Evolutionary conservation across 2,888 invertebrate species (phyloP), one percentile per base, ranked within the genome.

Genomic region (Synanthedon myopaeformis): DNA sequence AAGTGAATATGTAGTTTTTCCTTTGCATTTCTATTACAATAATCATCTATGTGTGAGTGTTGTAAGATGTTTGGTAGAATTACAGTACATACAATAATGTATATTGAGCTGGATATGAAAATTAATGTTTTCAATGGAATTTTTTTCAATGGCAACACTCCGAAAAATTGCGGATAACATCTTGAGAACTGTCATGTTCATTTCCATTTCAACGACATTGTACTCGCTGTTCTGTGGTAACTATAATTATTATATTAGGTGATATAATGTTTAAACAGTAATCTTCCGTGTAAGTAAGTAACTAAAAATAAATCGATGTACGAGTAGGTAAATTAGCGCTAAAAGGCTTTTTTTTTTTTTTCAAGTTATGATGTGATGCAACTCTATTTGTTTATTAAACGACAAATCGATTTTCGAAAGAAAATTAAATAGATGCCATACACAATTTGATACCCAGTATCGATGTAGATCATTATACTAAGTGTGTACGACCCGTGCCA

Each of bases 341-440:
- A 45, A 13, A 41, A 41, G 8, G 45, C 45, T 45, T 45, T 35
- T 28, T 14, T 45, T 45, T 13, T 45, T 45, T 35, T 28, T 14
- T 45, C 13, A 45, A 45, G n/a, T 45, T 45, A 45, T 35, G 10
- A 35, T 35, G 35, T 35, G 35, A 35, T 35, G 35, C 45, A 45
- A 14, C 45, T 45, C 45, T 13, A 14, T 45, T 45, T 51, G 11
- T 53, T 53, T 11, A 23, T 45, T 14, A 23, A 52, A 42, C 45
- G 28, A 41, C 13, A 42, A 52, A 14, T 48, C 61, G 52, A 58
- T 59, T 61, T 59, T 63, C 58, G 59, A 59, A 62, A 57, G 28
- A 48, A 65, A 59, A 61, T 61, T 65, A 53, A 64, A 57, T 70
- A 72, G 74, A 74, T 74, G 82, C 83, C 82, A 84, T 83, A 72